Evolutionary conservation across 2,888 invertebrate species (phyloP).

Genomic region (Laothoe populi): DNA sequence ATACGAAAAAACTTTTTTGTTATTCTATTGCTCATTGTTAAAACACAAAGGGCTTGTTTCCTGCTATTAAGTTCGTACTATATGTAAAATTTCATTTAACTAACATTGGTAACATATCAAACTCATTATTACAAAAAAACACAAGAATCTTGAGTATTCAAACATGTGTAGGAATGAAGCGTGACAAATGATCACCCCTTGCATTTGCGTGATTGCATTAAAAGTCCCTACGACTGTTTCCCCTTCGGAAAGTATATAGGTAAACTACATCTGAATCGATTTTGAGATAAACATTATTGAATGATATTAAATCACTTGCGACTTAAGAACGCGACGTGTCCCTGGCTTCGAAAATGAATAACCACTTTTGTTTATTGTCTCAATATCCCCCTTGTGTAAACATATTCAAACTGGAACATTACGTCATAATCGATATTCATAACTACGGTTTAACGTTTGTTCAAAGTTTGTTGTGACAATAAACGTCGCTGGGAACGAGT

Average conservation of each 20-base stretch:
- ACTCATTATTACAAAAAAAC: background rate
- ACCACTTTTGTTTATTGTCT: slow-evolving; percentile 27
- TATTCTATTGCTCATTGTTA: slow-evolving; percentile 75
- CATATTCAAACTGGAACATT: slow-evolving; percentile 27
- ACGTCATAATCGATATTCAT: slow-evolving; percentile 32
- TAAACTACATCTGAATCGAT: slow-evolving; percentile 37
- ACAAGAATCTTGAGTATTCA: background rate
- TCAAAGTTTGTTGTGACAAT: slow-evolving; percentile 41
- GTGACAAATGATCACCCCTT: slow-evolving; percentile 21
- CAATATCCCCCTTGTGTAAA: slow-evolving; percentile 24
- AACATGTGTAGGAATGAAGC: background rate
- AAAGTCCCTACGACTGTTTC: slow-evolving; percentile 54
- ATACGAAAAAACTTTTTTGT: slow-evolving; percentile 73
- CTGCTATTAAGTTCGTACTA: slow-evolving; percentile 69
- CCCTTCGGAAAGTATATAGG: slow-evolving; percentile 47
- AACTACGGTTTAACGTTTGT: slow-evolving; percentile 36
- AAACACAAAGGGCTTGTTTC: slow-evolving; percentile 73
- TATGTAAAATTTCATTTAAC: slow-evolving; percentile 50
- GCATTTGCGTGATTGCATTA: slow-evolving; percentile 63
- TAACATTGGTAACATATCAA: slow-evolving; percentile 33
- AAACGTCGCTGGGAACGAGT: slow-evolving; percentile 38
- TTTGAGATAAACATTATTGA: slow-evolving; percentile 31
- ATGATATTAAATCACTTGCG: slow-evolving; percentile 28
- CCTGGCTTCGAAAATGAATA: slow-evolving; percentile 26
- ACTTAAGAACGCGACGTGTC: slow-evolving; percentile 7